These are phyloP conservation scores for Nestor notabilis DNA, from an alignment of 2,113 vertebrate genomes.

Conservation along the genomic window DNA sequence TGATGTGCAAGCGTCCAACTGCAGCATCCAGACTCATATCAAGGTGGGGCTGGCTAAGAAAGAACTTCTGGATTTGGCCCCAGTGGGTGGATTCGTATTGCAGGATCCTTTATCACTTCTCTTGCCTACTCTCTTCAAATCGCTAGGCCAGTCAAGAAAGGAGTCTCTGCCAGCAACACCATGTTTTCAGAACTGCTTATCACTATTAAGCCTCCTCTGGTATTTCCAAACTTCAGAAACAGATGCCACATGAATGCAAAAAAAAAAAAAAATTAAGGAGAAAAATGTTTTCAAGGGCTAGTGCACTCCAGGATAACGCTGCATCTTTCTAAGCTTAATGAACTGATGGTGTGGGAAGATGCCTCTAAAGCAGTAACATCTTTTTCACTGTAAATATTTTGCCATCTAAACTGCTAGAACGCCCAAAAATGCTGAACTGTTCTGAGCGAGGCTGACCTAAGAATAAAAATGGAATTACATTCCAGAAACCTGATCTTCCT, in stretches of 20 bases:
- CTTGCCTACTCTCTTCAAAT: background rate
- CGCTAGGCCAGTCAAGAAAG: background rate
- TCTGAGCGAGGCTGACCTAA: background rate
- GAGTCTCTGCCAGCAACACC: background rate
- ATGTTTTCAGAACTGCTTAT: background rate
- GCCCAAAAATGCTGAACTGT: background rate
- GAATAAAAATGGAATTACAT: background rate
- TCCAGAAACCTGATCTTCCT: constrained; percentile 5
- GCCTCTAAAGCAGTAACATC: background rate
- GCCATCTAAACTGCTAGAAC: background rate
- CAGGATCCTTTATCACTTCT: background rate
- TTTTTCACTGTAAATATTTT: background rate
- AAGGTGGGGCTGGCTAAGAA: background rate
- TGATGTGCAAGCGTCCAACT: background rate
- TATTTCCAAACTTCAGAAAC: background rate
- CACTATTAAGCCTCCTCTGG: background rate
- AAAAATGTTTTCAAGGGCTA: background rate
- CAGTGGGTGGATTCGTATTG: background rate
- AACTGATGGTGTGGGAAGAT: background rate
- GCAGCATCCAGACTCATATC: background rate
- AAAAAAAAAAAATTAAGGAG: background rate
- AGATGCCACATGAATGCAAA: background rate
- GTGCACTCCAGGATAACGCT: background rate
- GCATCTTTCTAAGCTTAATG: background rate
- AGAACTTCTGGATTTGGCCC: background rate